A percentile compares a stretch with the other conserved stretches of the same genome.
Evolutionary conservation across 2,113 vertebrate species (phyloP).

Genomic region (Gallinago paraguaiae): DNA sequence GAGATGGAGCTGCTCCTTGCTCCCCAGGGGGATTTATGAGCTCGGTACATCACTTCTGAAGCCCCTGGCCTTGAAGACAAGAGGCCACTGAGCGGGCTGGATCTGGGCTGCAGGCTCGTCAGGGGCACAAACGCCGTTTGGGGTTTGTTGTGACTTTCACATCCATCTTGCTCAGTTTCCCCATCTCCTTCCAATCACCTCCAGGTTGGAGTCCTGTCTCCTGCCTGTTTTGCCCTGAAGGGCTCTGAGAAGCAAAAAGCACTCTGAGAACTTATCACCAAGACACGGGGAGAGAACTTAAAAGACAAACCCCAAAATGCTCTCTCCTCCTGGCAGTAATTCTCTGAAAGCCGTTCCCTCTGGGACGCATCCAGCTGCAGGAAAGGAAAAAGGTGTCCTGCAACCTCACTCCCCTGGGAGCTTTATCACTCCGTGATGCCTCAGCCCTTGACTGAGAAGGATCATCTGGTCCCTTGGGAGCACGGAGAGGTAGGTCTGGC

Average conservation of each 20-base stretch:
- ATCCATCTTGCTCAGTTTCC: background rate
- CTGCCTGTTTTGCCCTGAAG: background rate
- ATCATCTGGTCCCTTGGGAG: background rate
- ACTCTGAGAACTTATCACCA: background rate
- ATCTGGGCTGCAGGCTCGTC: background rate
- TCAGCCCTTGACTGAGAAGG: background rate
- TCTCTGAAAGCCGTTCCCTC: background rate
- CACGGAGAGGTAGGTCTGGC: background rate
- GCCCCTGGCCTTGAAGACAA: background rate
- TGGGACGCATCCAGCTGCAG: background rate
- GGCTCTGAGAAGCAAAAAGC: background rate
- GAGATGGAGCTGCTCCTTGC: background rate
- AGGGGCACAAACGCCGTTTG: accelerated
- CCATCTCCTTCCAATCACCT: background rate
- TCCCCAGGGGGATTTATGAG: background rate
- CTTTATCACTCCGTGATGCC: accelerated
- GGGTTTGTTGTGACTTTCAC: background rate
- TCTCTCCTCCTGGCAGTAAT: background rate
- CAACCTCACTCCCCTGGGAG: background rate
- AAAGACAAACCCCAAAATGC: background rate
- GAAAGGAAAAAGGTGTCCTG: background rate
- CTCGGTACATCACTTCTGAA: background rate
- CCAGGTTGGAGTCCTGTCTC: background rate
- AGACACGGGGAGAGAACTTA: background rate
- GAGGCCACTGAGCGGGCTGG: background rate